Percentiles rank a stretch among this genome's conserved stretches.
Evolutionary conservation across 2,797 vertebrate genomes (phyloP).

Genomic region (Octomys mimax): DNA sequence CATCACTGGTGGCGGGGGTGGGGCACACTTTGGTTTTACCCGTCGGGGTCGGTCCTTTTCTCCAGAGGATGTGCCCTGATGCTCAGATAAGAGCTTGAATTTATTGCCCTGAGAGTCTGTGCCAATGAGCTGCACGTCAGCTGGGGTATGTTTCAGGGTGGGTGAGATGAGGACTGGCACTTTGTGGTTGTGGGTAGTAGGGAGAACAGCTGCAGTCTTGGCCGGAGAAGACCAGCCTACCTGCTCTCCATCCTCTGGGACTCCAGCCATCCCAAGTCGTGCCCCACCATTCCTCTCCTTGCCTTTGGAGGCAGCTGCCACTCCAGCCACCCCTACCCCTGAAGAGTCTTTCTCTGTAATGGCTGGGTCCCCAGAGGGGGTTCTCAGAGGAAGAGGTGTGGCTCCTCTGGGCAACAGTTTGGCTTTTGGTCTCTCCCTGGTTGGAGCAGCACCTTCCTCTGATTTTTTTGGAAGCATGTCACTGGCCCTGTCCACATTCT

Average conservation of each 20-base stretch:
- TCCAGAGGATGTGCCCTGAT: constrained; percentile 91
- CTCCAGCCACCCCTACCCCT: constrained; percentile 79
- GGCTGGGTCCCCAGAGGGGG: constrained; percentile 67
- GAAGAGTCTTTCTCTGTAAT: constrained; percentile 86
- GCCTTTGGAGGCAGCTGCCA: constrained; percentile 86
- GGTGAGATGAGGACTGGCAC: constrained; percentile 99
- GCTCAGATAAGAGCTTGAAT: constrained; percentile 98
- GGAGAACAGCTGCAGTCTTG: constrained; percentile 90
- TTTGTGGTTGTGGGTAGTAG: constrained; percentile 97
- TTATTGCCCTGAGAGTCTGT: constrained; percentile 99
- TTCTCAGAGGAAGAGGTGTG: constrained; percentile 86
- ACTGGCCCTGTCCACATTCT: constrained; percentile 89
- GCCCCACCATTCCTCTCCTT: constrained; percentile 90
- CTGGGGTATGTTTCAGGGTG: constrained; percentile 96
- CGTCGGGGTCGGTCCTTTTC: constrained; percentile 96
- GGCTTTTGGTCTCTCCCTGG: constrained; percentile 97
- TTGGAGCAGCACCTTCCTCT: constrained; percentile 94
- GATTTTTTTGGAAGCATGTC: constrained; percentile 92
- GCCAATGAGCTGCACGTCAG: constrained; percentile 96
- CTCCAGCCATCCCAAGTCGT: constrained; percentile 84
- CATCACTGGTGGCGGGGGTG: constrained; percentile 96
- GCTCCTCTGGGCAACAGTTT: constrained; percentile 95
- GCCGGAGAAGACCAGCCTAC: constrained; percentile 94
- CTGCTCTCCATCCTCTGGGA: constrained; percentile 89
- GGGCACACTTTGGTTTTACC: constrained; percentile 98